Base-by-base conservation (phyloP, 2,113 vertebrate genomes). In the Xerus inauris region DNA sequence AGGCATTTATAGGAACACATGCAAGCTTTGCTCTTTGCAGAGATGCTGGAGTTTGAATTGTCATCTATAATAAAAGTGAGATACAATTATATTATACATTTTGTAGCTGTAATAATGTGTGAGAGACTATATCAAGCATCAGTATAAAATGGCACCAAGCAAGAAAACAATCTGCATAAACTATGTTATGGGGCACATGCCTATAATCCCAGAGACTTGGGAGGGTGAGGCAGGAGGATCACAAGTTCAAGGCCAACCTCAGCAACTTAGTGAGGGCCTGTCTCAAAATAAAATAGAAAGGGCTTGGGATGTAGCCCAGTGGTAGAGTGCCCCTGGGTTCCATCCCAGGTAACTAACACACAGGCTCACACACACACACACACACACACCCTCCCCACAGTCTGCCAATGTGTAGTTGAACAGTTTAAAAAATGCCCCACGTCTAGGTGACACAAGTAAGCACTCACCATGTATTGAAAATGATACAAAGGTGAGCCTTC, bases 81-180 rank as follows among this genome's bases (percentile, higher is more conserved):
- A 89, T 5, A 22, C 12, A 3, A 17, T 24, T 30, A n/a, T 9
- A 26, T 20, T 30, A 3, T 2, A 13, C 14, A 42, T 45, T 40
- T 17, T 30, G 6, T 2, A 11, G 13, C 40, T n/a, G 13, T 9
- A 72, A 9, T 1, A 17, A 8, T 28, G 4, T 10, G 10, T 38
- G 40, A 26, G 45, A 57, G 19, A 40, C 11, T 7, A 10, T 26
- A 32, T 2, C 24, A n/a, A 69, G n/a, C 71, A 82, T 62, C 28
- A 1, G 6, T 16, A 47, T 54, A 93, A 54, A 87, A 3, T 1
- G 30, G 42, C 30, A 71, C 20, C n/a, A 16, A 76, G 28, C 38
- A 51, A 51, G 67, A 92, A 92, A 54, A 54, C 0, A 5, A 7
- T 71, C 42, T 72, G 38, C 17, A 69, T 69, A 69, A n/a, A n/a